Evolutionary conservation across 2,888 invertebrate species (phyloP), one percentile per base, ranked within the genome.

Genomic region (Phrixothrix hirtus): DNA sequence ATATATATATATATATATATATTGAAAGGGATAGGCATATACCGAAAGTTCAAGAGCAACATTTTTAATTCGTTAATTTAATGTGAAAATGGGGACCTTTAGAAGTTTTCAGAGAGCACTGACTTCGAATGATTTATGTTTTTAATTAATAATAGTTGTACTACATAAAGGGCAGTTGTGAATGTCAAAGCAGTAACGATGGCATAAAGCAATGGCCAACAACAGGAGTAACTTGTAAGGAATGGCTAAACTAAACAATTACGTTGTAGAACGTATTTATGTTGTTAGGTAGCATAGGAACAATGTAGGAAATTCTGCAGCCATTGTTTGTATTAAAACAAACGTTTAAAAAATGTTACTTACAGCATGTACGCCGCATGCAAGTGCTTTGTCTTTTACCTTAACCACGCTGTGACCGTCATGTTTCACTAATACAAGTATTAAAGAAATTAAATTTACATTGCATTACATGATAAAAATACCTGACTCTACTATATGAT

Each of bases 281-380:
- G 36, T 36, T 42, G 51, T 51, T 45, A 50, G 32, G 43, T 30
- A 44, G 43, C 36, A 10, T 34, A 44, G 38, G 34, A 48, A 48
- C 48, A 48, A 54, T 54, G 54, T 54, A 48, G 43, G 30, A 38
- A 32, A 54, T 54, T 42, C 45, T 26, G 34, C n/a, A 12, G 21
- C 54, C 44, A 54, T 54, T 54, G 54, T 54, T 48, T 27, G 37
- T 48, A 43, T 26, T 54, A 48, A 54, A 47, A 48, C 39, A 36
- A 36, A 41, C 39, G 39, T 32, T 15, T 17, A 15, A 48, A 55
- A 48, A 45, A 49, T 14, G 13, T n/a, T 38, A 39, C 12, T 26
- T 25, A 37, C 34, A 39, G 12, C 30, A 11, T 49, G 41, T 50
- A 41, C 30, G 48, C 44, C 50, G 44, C 45, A 41, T 49, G 39